These are phyloP conservation scores for Sphaeridia pumilis DNA, from an alignment of 2,888 invertebrate genomes.

Conservation along the genomic window DNA sequence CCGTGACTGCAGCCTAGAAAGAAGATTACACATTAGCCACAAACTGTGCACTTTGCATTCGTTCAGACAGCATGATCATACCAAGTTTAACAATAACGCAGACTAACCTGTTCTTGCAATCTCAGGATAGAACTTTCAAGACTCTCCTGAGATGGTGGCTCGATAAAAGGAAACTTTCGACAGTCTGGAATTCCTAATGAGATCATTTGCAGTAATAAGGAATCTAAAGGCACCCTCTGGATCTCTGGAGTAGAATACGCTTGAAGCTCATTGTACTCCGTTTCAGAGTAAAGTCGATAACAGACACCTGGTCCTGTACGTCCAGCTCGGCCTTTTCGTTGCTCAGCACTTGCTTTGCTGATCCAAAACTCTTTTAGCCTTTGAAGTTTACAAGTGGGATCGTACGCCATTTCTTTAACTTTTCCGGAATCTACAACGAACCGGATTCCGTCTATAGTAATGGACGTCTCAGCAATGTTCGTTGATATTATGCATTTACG, in stretches of 20 bases:
- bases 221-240: conserved; percentile 84
- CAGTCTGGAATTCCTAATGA: conserved; percentile 86
- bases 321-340: conserved; percentile 81
- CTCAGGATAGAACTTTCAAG: conserved; percentile 76
- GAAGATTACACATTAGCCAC: neutral
- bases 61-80: no score
- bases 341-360: conserved; percentile 94
- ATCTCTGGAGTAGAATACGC: conserved; percentile 86
- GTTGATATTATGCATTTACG: conserved; percentile 96
- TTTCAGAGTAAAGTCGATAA: conserved; percentile 68
- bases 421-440: conserved; percentile 97
- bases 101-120: conserved; percentile 65
- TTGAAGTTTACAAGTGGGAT: conserved; percentile 79
- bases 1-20: conserved; percentile 50
- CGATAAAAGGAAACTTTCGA: conserved; percentile 85
- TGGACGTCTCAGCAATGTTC: conserved; percentile 96
- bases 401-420: conserved; percentile 95
- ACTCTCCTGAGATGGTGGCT: conserved; percentile 71
- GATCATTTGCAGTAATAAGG: conserved; percentile 81
- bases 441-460: conserved; percentile 94
- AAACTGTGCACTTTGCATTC: neutral
- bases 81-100: neutral
- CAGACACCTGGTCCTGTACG: conserved; percentile 81
- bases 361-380: conserved; percentile 88
- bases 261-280: conserved; percentile 65